Percentiles rank a stretch among this genome's conserved stretches.
Evolutionary conservation across 1,140 invertebrate genomes (phyloP).

Genomic region (Ptiloglossa arizonensis): DNA sequence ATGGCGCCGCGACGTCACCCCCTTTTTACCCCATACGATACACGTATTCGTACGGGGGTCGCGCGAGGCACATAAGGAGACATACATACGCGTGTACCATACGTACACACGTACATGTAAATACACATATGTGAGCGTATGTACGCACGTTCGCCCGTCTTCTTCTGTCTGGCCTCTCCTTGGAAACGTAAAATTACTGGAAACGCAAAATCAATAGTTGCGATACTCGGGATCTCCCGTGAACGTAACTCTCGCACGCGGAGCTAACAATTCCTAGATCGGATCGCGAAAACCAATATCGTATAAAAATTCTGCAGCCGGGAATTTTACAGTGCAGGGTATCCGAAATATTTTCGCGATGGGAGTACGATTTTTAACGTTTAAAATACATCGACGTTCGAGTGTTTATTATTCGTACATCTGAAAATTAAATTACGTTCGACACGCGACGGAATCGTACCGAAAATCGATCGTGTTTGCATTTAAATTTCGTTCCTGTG

Average conservation of each 20-base stretch:
- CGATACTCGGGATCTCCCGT: conserved; percentile 56
- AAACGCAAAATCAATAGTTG: conserved; percentile 75
- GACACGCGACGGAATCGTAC: too few species aligned
- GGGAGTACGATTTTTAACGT: not conserved
- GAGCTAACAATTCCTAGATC: conserved; percentile 12
- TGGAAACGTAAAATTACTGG: conserved; percentile 76
- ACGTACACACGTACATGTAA: conserved; percentile 39
- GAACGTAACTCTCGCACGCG: conserved; percentile 1
- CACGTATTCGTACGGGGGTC: conserved; percentile 57
- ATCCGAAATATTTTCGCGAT: not conserved
- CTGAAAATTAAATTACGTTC: too few species aligned
- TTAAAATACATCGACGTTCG: too few species aligned
- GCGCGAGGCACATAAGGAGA: conserved; percentile 43
- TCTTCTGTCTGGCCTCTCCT: conserved; percentile 64
- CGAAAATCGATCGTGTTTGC: not conserved
- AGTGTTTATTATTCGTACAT: too few species aligned
- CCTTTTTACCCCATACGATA: conserved; percentile 63
- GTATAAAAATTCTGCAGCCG: not conserved
- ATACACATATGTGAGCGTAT: conserved; percentile 29
- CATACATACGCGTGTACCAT: conserved; percentile 42
- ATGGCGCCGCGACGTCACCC: conserved; percentile 64
- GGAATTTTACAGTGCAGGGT: too few species aligned
- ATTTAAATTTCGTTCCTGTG: not conserved
- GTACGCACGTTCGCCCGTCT: conserved; percentile 58
- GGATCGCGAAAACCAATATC: not conserved